Evolutionary conservation across 2,888 invertebrate genomes (phyloP), one percentile per base, ranked within the genome.

Genomic region (Polyploca ridens): DNA sequence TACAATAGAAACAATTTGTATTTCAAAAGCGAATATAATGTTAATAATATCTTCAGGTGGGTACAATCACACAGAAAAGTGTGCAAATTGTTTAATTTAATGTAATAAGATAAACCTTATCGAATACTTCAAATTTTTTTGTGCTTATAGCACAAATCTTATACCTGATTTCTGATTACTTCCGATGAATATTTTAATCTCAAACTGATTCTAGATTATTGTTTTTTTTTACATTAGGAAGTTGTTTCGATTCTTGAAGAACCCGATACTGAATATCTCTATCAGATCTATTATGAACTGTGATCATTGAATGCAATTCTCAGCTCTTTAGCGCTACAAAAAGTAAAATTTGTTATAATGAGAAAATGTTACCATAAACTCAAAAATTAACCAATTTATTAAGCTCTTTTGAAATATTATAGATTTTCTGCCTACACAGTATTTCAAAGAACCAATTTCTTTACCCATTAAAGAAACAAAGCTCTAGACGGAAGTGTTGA

Each of bases 1-100:
- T 72, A 77, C 79, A 84, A 84, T 82, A 77, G 79, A 65, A 78
- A 81, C 81, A 79, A 81, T 80, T 83, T 81, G 79, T 79, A 80
- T 71, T 76, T 75, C 77, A 73, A 74, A 70, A 76, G 74, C 75
- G 69, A 71, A 76, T 81, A 82, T 82, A 80, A 81, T 84, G 81
- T 78, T 54, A 54, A 54, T 71, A 78, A 76, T 81, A 78, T 81
- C 82, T 85, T 79, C 75, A 74, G 77, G 76, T 75, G 77, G 79
- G 81, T 79, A 82, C 73, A 76, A 38, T 73, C 70, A 65, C 58
- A n/a, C 8, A 13, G 64, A 33, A 62, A 75, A 73, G 41, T 66
- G 54, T 63, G 13, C 35, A 62, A 49, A 8, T 27, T 27, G 27
- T 27, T 27, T 27, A 27, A 27, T 27, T 27, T 27, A 27, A 27